Conservation (phyloP, 92 coral and sea anemone species). For the Diadumene lineata region DNA sequence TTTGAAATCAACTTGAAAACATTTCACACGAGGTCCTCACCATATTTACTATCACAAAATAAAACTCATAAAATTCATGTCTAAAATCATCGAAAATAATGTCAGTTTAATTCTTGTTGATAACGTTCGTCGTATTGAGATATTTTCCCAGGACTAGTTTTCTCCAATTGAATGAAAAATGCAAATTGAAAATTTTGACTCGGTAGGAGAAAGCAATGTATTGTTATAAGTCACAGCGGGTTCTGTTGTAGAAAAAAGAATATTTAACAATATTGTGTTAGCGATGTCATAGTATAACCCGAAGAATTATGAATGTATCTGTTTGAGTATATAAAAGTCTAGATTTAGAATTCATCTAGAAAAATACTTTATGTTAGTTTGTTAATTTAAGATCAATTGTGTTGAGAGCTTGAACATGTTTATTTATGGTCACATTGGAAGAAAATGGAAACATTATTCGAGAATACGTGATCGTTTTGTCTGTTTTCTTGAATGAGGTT, state of each 20-base stretch:
- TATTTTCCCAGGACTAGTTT: neutral
- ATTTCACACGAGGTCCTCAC: neutral
- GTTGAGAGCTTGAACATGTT: neutral
- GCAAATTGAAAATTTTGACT: conserved; percentile 1
- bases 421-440: neutral
- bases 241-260: conserved; percentile 9
- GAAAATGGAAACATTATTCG: neutral
- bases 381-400: neutral
- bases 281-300: neutral
- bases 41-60: neutral
- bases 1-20: neutral
- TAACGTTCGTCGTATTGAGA: too few species aligned
- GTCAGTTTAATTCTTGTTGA: too few species aligned
- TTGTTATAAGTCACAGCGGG: conserved; percentile 13
- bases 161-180: conserved; percentile 12
- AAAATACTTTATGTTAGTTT: neutral
- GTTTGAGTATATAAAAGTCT: neutral
- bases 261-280: neutral
- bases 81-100: too few species aligned
- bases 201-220: conserved; percentile 18
- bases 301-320: neutral
- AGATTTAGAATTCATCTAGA: neutral
- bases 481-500: neutral
- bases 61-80: too few species aligned
- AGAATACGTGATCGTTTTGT: neutral